Evolutionary conservation across 2,113 vertebrate genomes (phyloP).

Genomic region (Xiphophorus hellerii): DNA sequence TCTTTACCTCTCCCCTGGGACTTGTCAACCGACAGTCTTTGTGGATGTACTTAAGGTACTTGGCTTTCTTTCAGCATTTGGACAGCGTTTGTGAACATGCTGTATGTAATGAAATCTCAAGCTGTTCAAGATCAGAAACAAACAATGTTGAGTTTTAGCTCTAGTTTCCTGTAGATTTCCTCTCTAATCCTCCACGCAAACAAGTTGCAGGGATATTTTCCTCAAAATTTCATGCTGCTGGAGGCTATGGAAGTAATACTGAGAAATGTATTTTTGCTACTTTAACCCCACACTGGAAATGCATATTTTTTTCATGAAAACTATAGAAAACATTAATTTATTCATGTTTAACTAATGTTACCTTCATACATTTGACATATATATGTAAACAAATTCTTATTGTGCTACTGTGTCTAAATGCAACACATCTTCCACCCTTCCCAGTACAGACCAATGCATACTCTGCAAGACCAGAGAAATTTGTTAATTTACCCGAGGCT

Average conservation of each 20-base stretch:
- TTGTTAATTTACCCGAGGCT: too few relatives aligned
- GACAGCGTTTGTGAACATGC: constrained; percentile 29
- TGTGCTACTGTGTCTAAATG: too few relatives aligned
- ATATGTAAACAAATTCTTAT: background rate
- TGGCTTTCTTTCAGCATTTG: constrained; percentile 31
- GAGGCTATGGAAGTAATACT: constrained; percentile 1
- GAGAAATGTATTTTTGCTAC: background rate
- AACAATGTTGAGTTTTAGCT: constrained; percentile 42
- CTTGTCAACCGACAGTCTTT: constrained; percentile 14
- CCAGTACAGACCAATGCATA: too few relatives aligned
- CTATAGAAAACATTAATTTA: background rate
- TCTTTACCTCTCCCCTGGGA: constrained; percentile 6
- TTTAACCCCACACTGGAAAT: background rate
- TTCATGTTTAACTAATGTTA: background rate
- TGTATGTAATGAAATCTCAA: constrained; percentile 37
- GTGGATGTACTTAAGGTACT: constrained; percentile 14
- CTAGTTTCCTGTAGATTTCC: constrained; percentile 45
- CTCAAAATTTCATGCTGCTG: constrained; percentile 4
- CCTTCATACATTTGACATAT: background rate
- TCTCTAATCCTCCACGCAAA: constrained; percentile 45
- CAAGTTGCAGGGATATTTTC: constrained; percentile 23
- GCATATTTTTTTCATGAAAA: background rate
- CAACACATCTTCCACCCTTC: too few relatives aligned
- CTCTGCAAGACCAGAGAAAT: too few relatives aligned
- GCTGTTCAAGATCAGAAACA: constrained; percentile 45